Base-by-base conservation (phyloP, 1,140 invertebrate species). In the Listronotus bonariensis region DNA sequence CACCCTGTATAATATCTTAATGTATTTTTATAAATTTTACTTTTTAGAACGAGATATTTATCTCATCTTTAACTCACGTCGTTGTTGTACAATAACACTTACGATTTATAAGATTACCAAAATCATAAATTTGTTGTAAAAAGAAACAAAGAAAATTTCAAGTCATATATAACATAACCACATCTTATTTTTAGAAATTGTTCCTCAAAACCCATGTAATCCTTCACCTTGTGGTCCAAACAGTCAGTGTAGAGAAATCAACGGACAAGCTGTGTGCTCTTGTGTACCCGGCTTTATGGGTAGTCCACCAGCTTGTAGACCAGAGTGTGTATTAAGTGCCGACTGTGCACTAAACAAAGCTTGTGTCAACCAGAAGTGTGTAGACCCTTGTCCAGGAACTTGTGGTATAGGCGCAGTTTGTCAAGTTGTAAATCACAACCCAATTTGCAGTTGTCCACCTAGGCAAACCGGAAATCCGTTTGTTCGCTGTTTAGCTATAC, bases 221-320 rank as follows among this genome's bases (percentile, higher is more conserved):
- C 87, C 87, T 7, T 85, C 84, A 18, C 87, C 87, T 1, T 89
- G 87, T 77, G 87, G 87, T 18, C 84, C 85, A 38, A 90, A 92
- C 76, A 89, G 88, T 62, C 79, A 88, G 67, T 93, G 90, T 71
- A 80, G 85, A 68, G 85, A 88, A 74, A 80, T 84, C 0, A 86
- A 85, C 59, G 78, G 80, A 18, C 80, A 75, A 75, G 78, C 63
- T 17, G 80, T 82, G 3, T 89, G 88, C 65, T 83, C 84, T 58
- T 88, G 87, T 74, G 78, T 85, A 45, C 77, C 80, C 18, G 83
- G 82, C 62, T 87, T 82, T 65, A 79, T 82, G 34, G 86, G 87
- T 14, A 81, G 84, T 71, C 86, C 87, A 31, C 86, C 85, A 26
- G 77, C 79, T 38, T 88, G 87, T 69, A 82, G 82, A 75, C 85